A percentile compares a stretch with the other conserved stretches of the same genome.
These are phyloP conservation scores for Samia ricini DNA, from an alignment of 1,140 invertebrate species.

Conservation along the genomic window DNA sequence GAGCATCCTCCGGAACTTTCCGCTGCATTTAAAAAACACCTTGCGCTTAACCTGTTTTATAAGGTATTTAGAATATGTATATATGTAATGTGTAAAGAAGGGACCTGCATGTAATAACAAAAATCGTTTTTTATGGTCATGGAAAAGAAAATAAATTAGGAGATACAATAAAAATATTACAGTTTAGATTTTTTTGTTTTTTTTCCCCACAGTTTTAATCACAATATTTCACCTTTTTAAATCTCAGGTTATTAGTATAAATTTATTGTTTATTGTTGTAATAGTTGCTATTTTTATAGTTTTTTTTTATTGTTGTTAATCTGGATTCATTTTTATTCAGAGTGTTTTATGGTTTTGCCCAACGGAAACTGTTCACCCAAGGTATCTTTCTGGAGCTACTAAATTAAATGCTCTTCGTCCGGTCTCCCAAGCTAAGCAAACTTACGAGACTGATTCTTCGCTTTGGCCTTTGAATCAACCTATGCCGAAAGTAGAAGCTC, in stretches of 20 bases:
- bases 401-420: slow-evolving; percentile 70
- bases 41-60: slow-evolving; percentile 80
- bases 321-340: slow-evolving; percentile 37
- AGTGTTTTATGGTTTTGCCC: slow-evolving; percentile 70
- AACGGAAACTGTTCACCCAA: slow-evolving; percentile 43
- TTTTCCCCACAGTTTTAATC: too few relatives aligned
- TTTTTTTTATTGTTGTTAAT: neutral
- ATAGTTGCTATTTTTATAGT: too few relatives aligned
- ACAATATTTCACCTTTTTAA: too few relatives aligned
- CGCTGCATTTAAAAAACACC: slow-evolving; percentile 77
- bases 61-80: slow-evolving; percentile 52
- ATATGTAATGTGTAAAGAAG: neutral
- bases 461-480: slow-evolving; percentile 85
- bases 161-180: too few relatives aligned
- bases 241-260: too few relatives aligned
- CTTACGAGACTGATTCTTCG: slow-evolving; percentile 80
- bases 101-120: neutral
- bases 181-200: too few relatives aligned
- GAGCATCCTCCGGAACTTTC: slow-evolving; percentile 75
- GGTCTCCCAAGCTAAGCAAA: slow-evolving; percentile 81
- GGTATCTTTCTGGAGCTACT: slow-evolving; percentile 67
- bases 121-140: too few relatives aligned
- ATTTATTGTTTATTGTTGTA: too few relatives aligned
- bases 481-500: slow-evolving; percentile 82
- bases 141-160: too few relatives aligned